Conservation (phyloP, 2,797 vertebrate species). For the Thunnus albacares region DNA sequence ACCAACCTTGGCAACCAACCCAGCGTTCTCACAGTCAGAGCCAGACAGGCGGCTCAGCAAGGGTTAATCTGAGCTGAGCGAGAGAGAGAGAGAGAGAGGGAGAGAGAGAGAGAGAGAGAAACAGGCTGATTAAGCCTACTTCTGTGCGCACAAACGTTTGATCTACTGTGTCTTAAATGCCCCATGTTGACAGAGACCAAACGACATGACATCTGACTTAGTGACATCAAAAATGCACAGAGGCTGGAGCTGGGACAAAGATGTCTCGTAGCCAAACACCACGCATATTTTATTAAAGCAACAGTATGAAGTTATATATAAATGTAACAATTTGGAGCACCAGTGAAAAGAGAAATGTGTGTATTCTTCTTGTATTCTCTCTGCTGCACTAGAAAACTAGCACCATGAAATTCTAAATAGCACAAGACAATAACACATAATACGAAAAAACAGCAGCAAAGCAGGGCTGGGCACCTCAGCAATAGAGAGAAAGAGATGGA, state of each 20-base stretch:
- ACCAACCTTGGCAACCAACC: slow-evolving; percentile 81
- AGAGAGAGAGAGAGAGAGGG: slow-evolving; percentile 43
- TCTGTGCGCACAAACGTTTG: slow-evolving; percentile 56
- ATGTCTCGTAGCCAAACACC: slow-evolving; percentile 19
- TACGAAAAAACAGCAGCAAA: slow-evolving; percentile 55
- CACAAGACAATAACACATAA: slow-evolving; percentile 61
- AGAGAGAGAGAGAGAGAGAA: slow-evolving; percentile 16
- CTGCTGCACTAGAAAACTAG: slow-evolving; percentile 39
- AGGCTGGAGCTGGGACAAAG: slow-evolving; percentile 7
- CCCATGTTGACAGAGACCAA: slow-evolving; percentile 36
- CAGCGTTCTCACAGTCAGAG: slow-evolving; percentile 76
- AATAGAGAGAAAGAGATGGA: slow-evolving; percentile 33
- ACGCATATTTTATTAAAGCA: slow-evolving; percentile 33
- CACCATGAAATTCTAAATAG: slow-evolving; percentile 70
- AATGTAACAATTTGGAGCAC: slow-evolving; percentile 55
- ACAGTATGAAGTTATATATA: slow-evolving; percentile 52
- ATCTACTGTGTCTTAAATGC: slow-evolving; percentile 51
- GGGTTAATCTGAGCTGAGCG: slow-evolving; percentile 78
- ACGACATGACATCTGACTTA: slow-evolving; percentile 33
- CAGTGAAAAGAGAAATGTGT: slow-evolving; percentile 43
- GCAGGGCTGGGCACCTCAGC: slow-evolving; percentile 29
- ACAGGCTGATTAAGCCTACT: slow-evolving; percentile 56
- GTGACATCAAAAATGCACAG: slow-evolving; percentile 30
- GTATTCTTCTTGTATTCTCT: slow-evolving; percentile 41
- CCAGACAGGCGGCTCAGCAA: slow-evolving; percentile 73